phyloP scores from a whole-genome alignment of 1,140 invertebrate genomes.

The Thaumetopoea pityocampa region DNA sequence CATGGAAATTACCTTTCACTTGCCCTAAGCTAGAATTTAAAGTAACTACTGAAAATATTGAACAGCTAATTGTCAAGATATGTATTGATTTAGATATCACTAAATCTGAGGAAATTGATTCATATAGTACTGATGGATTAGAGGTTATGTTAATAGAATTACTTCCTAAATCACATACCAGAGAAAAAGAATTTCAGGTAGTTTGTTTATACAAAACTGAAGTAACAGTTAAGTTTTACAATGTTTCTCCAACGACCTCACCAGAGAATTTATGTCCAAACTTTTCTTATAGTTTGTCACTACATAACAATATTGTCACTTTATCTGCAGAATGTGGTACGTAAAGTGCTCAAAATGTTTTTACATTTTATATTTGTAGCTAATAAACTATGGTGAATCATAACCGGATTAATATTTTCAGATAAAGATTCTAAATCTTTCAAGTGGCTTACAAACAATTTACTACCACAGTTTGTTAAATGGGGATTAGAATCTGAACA shows the following conservation, averaged over 20 bases:
- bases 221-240: slow-evolving; percentile 34
- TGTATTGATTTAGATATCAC: slow-evolving; percentile 9
- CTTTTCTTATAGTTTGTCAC: slow-evolving; percentile 42
- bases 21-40: slow-evolving; percentile 7
- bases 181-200: slow-evolving; percentile 46
- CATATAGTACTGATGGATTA: slow-evolving; percentile 4
- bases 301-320: slow-evolving; percentile 25
- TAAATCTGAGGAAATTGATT: slow-evolving; percentile 9
- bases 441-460: slow-evolving; percentile 74
- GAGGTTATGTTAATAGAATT: slow-evolving; percentile 45
- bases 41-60: slow-evolving; percentile 9
- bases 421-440: slow-evolving; percentile 47
- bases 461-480: slow-evolving; percentile 81
- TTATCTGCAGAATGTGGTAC: slow-evolving; percentile 36
- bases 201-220: slow-evolving; percentile 30
- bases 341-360: too few species aligned
- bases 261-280: slow-evolving; percentile 45
- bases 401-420: too few species aligned
- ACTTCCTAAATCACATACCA: slow-evolving; percentile 42
- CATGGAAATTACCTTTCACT: slow-evolving; percentile 8
- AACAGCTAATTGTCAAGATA: slow-evolving; percentile 2
- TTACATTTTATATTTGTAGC: too few species aligned
- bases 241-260: slow-evolving; percentile 37
- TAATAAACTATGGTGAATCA: too few species aligned
- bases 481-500: slow-evolving; percentile 76